A percentile compares a stretch with the other conserved stretches of the same genome.
Conservation (phyloP, 2,113 vertebrate genomes). For the Turdus rufiventris region DNA sequence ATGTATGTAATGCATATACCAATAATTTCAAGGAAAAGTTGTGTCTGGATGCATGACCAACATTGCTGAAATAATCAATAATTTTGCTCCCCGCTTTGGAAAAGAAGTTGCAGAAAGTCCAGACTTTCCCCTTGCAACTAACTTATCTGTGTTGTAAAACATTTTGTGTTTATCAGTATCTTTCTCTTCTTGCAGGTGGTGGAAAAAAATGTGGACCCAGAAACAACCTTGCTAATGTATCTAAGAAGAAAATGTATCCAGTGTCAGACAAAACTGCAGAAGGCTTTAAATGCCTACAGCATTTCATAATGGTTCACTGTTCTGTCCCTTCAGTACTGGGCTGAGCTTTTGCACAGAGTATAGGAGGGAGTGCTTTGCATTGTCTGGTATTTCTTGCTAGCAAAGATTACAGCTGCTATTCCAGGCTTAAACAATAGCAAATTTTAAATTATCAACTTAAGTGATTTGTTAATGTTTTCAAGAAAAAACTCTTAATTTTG, state of each 20-base stretch:
- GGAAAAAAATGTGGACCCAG: slow-evolving; percentile 87
- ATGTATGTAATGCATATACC: accelerated
- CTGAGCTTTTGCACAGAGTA: not conserved
- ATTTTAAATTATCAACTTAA: not conserved
- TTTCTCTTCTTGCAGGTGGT: slow-evolving; percentile 77
- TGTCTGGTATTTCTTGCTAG: not conserved
- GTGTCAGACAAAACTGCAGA: not conserved
- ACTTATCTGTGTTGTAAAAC: not conserved
- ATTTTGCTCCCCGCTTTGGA: not conserved
- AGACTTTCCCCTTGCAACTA: not conserved
- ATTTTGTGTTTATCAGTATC: not conserved
- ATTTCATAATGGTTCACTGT: not conserved
- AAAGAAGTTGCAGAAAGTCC: not conserved
- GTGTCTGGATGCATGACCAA: accelerated
- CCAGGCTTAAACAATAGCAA: not conserved
- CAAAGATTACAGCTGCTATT: not conserved
- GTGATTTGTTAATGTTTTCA: not conserved
- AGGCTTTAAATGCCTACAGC: not conserved
- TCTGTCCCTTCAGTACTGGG: not conserved
- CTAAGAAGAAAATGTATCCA: slow-evolving; percentile 87
- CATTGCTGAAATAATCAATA: not conserved
- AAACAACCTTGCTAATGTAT: slow-evolving; percentile 85
- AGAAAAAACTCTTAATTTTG: not conserved
- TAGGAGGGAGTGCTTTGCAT: not conserved
- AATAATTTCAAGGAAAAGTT: not conserved